phyloP scores from a whole-genome alignment of 2,113 vertebrate species.

The Deroptyus accipitrinus region DNA sequence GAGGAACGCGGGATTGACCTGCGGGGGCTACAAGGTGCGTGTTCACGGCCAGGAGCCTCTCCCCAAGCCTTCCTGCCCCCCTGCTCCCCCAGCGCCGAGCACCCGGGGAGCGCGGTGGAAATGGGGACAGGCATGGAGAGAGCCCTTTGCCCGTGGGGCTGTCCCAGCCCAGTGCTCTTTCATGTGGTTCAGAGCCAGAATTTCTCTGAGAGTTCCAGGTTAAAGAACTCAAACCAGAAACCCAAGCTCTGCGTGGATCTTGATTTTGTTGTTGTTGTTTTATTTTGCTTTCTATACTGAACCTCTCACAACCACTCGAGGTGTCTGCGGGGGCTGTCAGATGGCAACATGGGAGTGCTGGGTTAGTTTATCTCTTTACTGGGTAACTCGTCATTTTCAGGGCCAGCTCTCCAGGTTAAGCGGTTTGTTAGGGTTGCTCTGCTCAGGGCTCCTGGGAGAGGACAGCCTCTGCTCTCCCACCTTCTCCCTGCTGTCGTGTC shows the following conservation, averaged over 20 bases:
- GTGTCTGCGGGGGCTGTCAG: not conserved
- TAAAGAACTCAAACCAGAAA: not conserved
- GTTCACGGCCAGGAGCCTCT: not conserved
- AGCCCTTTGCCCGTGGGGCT: not conserved
- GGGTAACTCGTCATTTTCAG: not conserved
- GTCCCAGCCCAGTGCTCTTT: not conserved
- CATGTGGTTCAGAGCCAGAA: not conserved
- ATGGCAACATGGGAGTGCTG: not conserved
- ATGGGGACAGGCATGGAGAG: not conserved
- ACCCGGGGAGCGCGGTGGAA: not conserved
- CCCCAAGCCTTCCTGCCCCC: rapidly evolving
- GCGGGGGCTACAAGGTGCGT: constrained; percentile 95
- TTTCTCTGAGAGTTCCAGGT: not conserved
- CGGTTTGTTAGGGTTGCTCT: not conserved
- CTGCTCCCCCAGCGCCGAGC: not conserved
- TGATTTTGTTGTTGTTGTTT: not conserved
- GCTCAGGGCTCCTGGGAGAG: not conserved
- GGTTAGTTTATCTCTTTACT: not conserved
- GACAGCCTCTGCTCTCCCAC: not conserved
- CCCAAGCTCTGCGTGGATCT: not conserved
- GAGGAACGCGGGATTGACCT: constrained; percentile 94
- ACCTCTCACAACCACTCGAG: not conserved
- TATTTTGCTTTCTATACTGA: not conserved
- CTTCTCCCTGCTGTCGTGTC: not conserved
- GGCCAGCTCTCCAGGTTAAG: not conserved